A percentile compares a stretch with the other conserved stretches of the same genome.
Conservation (phyloP, 1,140 invertebrate genomes). For the Eupeodes corollae region DNA sequence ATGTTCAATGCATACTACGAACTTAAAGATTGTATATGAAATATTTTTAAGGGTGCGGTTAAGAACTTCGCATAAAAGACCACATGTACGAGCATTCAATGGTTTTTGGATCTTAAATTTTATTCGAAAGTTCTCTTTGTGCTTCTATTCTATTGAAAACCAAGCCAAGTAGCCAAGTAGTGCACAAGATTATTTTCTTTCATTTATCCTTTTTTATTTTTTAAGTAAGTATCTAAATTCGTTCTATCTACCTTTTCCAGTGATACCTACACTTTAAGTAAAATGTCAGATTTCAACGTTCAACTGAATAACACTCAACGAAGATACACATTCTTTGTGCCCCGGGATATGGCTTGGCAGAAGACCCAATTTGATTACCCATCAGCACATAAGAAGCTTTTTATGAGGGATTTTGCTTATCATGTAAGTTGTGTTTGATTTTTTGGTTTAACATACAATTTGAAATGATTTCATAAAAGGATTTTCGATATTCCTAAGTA, state of each 20-base stretch:
- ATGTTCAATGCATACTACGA: no score
- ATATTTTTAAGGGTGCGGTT: no score
- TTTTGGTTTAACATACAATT: not conserved
- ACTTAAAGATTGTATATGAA: no score
- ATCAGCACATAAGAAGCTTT: slow-evolving; percentile 69
- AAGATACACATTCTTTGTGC: slow-evolving; percentile 85
- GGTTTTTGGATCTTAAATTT: no score
- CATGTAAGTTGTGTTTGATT: slow-evolving; percentile 49
- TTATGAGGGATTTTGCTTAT: slow-evolving; percentile 67
- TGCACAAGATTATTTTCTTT: no score
- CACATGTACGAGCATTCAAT: no score
- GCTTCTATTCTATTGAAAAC: no score
- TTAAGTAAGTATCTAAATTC: not conserved
- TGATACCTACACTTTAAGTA: slow-evolving; percentile 61
- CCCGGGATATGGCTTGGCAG: slow-evolving; percentile 75
- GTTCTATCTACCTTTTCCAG: slow-evolving; percentile 38
- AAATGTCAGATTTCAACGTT: slow-evolving; percentile 60
- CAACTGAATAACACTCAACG: slow-evolving; percentile 63
- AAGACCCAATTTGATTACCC: slow-evolving; percentile 56
- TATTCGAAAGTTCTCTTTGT: no score
- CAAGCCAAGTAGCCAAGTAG: no score
- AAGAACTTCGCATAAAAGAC: no score
- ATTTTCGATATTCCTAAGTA: no score
- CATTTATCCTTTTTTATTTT: not conserved
- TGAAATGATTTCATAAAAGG: no score